These are phyloP conservation scores for Pontoporia blainvillei DNA, from an alignment of 2,113 vertebrate genomes.

Conservation along the genomic window DNA sequence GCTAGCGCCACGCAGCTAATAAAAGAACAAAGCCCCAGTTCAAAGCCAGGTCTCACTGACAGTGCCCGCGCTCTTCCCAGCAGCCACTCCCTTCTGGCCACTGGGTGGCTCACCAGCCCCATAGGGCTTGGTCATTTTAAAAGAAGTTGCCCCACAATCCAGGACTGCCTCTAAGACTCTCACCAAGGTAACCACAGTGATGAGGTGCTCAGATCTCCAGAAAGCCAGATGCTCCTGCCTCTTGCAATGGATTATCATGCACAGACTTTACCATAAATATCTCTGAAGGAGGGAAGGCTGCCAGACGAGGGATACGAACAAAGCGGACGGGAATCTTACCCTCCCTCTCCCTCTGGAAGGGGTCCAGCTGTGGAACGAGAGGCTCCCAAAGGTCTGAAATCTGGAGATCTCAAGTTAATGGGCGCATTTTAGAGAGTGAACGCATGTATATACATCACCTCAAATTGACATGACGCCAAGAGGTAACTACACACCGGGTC, in stretches of 20 bases:
- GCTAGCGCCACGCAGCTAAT: rapidly evolving
- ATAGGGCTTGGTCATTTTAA: not conserved
- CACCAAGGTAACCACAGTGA: not conserved
- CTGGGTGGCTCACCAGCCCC: not conserved
- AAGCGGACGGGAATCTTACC: not conserved
- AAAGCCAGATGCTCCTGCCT: not conserved
- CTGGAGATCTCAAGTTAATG: not conserved
- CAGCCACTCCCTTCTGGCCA: not conserved
- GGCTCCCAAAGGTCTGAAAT: not conserved
- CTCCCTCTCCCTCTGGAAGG: not conserved
- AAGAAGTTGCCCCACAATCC: not conserved
- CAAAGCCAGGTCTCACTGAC: not conserved
- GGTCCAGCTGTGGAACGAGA: not conserved
- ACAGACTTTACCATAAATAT: not conserved
- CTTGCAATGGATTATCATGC: rapidly evolving
- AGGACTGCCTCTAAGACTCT: not conserved
- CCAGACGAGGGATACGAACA: not conserved
- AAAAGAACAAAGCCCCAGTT: not conserved
- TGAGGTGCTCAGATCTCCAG: not conserved
- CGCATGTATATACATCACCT: not conserved
- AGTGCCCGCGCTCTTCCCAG: rapidly evolving
- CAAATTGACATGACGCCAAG: not conserved
- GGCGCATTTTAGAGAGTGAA: not conserved
- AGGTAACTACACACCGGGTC: not conserved
- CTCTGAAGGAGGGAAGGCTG: not conserved